phyloP scores from a whole-genome alignment of 1,140 invertebrate genomes.

The Drosophila setifemur region DNA sequence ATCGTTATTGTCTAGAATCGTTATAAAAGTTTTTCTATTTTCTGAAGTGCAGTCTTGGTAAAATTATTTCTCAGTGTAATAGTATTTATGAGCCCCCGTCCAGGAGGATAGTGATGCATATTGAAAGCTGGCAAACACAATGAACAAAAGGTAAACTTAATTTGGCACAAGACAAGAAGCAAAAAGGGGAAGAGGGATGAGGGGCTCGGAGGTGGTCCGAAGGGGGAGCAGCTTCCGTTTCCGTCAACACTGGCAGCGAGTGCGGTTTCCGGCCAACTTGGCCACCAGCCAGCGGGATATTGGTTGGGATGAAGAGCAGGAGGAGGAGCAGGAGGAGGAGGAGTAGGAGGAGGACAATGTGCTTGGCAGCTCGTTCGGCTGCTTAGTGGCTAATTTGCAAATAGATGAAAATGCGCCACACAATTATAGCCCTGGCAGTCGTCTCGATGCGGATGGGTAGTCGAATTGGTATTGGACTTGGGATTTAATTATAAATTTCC shows the following conservation, averaged over 20 bases:
- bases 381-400: conserved; percentile 71
- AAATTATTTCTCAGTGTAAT: conserved; percentile 8
- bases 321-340: conserved; percentile 1
- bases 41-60: too few relatives aligned
- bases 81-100: conserved; percentile 26
- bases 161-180: conserved; percentile 37
- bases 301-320: background rate
- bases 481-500: conserved; percentile 63
- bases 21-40: too few relatives aligned
- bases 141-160: conserved; percentile 55
- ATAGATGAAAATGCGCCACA: conserved; percentile 52
- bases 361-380: conserved; percentile 47
- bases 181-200: background rate
- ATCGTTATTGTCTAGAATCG: too few relatives aligned
- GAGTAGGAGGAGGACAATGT: conserved; percentile 13
- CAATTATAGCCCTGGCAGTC: conserved; percentile 43
- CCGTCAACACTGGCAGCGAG: conserved; percentile 39
- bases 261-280: conserved; percentile 33
- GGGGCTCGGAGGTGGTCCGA: too few relatives aligned
- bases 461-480: conserved; percentile 25
- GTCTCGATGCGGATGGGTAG: background rate
- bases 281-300: conserved; percentile 19
- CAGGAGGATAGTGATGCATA: conserved; percentile 27
- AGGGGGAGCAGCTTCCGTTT: conserved; percentile 34
- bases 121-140: conserved; percentile 45